Evolutionary conservation across 2,888 invertebrate genomes (phyloP), one percentile per base, ranked within the genome.

Genomic region (Syrista parreyssii): DNA sequence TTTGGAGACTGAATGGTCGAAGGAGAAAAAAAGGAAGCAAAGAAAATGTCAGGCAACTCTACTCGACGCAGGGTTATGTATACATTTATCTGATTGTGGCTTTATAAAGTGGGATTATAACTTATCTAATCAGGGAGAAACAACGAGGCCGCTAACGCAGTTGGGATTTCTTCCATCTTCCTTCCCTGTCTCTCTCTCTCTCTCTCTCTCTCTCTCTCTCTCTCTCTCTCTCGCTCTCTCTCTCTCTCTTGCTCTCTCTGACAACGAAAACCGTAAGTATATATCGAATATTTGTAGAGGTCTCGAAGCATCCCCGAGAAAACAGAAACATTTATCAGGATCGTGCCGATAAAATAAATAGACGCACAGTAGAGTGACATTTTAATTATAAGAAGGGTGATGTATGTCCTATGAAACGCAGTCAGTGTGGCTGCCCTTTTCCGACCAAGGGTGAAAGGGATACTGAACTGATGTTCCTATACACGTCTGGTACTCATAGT

Each of bases 271-370:
- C 12, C 31, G 69, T 31, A 69, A 33, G 71, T 32, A 31, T 32
- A 33, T 71, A 33, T 31, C 71, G 71, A 71, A 71, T 71, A 33
- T 32, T 71, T 71, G 31, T n/a, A 31, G 15, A 31, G 71, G 32
- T 32, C 71, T 33, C 12, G 71, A 32, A 12, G 31, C 31, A 32
- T 30, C 71, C 32, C 31, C 32, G 32, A 72, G 71, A 75, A 72
- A 84, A 85, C 84, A 86, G 82, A 75, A 80, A 82, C 86, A 88
- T 88, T 88, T 85, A 87, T 88, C 87, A 88, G 85, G 83, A 87
- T 86, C 82, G 79, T 83, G 82, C 85, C 84, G 84, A 86, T 85
- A 81, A 86, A 83, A 84, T 83, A 84, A 87, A 87, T 84, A 84
- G 84, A 82, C 79, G 75, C 76, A 76, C 76, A 78, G 76, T 78